Evolutionary conservation across 1,140 invertebrate genomes (phyloP).

Genomic region (Heliconius melpomene): DNA sequence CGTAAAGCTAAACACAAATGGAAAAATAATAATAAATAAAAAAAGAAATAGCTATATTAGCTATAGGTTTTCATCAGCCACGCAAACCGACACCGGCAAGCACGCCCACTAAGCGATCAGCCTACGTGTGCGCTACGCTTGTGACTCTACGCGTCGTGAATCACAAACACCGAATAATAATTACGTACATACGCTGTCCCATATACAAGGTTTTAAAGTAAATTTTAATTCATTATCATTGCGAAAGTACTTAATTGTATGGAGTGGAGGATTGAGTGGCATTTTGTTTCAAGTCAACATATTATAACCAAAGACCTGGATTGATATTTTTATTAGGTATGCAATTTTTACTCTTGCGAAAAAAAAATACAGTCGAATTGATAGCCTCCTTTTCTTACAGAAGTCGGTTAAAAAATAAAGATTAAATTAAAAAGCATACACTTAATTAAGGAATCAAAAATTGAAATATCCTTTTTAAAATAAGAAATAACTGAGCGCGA

Average conservation of each 20-base stretch:
- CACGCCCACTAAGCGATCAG: slow-evolving; percentile 53
- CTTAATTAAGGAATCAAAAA: too few relatives aligned
- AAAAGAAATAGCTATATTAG: neutral
- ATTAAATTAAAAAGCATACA: too few relatives aligned
- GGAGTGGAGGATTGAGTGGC: neutral
- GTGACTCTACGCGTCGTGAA: slow-evolving; percentile 27
- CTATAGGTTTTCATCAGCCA: neutral
- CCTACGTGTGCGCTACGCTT: slow-evolving; percentile 52
- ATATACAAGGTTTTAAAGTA: slow-evolving; percentile 3
- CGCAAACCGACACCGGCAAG: slow-evolving; percentile 38
- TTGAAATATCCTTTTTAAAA: too few relatives aligned
- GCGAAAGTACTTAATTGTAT: neutral
- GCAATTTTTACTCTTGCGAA: too few relatives aligned
- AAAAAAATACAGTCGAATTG: too few relatives aligned
- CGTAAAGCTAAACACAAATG: too few relatives aligned
- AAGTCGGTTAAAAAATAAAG: too few relatives aligned
- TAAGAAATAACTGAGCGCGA: neutral
- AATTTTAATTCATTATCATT: neutral
- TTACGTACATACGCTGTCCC: neutral
- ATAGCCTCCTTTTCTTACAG: too few relatives aligned
- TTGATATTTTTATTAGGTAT: neutral
- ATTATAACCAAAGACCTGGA: neutral
- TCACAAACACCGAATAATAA: slow-evolving; percentile 42
- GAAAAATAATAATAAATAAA: neutral
- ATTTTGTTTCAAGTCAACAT: neutral